Evolutionary conservation across 2,797 vertebrate genomes (phyloP).

Genomic region (Gambusia yucatana): DNA sequence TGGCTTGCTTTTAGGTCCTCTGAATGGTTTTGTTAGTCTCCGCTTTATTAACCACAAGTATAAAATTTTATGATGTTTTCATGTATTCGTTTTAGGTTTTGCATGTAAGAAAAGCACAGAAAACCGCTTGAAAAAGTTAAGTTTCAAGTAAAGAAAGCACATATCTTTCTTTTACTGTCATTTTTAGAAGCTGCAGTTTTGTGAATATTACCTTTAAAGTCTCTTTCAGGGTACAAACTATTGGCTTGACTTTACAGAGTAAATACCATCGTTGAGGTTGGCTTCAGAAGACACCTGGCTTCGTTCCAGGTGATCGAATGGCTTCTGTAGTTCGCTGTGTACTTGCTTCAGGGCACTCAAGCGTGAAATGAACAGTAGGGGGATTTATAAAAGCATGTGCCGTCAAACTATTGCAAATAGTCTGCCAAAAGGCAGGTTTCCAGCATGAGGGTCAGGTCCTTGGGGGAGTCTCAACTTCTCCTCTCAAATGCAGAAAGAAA

Average conservation of each 20-base stretch:
- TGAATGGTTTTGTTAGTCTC: neutral
- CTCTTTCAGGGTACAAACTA: neutral
- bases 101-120: neutral
- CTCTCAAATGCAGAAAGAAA: conserved; percentile 20
- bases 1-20: neutral
- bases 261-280: conserved; percentile 8
- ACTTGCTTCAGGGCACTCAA: conserved; percentile 33
- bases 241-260: neutral
- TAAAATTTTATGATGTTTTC: neutral
- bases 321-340: conserved; percentile 23
- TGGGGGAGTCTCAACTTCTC: conserved; percentile 19
- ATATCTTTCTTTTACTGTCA: neutral
- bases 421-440: conserved; percentile 28
- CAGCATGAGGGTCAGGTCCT: conserved; percentile 50
- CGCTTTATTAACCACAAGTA: neutral
- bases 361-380: conserved; percentile 31
- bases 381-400: conserved; percentile 18
- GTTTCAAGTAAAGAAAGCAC: neutral
- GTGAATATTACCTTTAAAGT: conserved; percentile 1
- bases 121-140: neutral
- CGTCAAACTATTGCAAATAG: conserved; percentile 27
- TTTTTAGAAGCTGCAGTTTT: conserved; percentile 1
- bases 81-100: neutral
- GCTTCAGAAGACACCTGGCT: conserved; percentile 10
- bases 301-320: conserved; percentile 15